A percentile compares a stretch with the other conserved stretches of the same genome.
Conservation (phyloP, 2,797 vertebrate species). For the Labeo calbasu region DNA sequence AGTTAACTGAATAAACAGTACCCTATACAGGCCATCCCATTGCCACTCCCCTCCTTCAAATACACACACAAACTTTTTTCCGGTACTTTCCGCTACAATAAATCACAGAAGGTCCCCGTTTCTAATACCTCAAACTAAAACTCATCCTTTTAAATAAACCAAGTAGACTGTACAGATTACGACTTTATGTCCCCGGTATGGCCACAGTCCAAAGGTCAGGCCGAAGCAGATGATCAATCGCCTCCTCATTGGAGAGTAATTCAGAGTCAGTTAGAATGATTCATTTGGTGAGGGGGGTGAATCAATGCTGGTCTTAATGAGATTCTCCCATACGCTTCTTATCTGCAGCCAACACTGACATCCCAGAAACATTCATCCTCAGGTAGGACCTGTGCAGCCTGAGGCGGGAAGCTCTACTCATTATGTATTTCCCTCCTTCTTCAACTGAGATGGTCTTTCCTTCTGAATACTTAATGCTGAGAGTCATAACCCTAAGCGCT, state of each 20-base stretch:
- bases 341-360: slow-evolving; percentile 74
- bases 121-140: slow-evolving; percentile 22
- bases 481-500: slow-evolving; percentile 58
- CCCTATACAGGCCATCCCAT: not conserved
- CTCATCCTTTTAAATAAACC: slow-evolving; percentile 45
- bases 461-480: slow-evolving; percentile 43
- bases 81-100: not conserved
- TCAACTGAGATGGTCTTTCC: slow-evolving; percentile 35
- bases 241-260: slow-evolving; percentile 77
- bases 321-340: slow-evolving; percentile 72
- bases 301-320: slow-evolving; percentile 74
- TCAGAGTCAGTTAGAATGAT: slow-evolving; percentile 78
- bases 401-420: slow-evolving; percentile 37
- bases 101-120: not conserved
- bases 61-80: slow-evolving; percentile 31
- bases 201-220: slow-evolving; percentile 69
- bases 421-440: slow-evolving; percentile 42
- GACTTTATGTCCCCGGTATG: slow-evolving; percentile 36
- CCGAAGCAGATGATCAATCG: slow-evolving; percentile 77
- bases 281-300: slow-evolving; percentile 71
- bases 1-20: slow-evolving; percentile 9
- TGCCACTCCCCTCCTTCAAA: slow-evolving; percentile 7
- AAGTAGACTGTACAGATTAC: slow-evolving; percentile 42
- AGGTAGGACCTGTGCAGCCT: slow-evolving; percentile 46
- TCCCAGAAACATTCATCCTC: slow-evolving; percentile 70